A percentile compares a stretch with the other conserved stretches of the same genome.
Evolutionary conservation across 2,113 vertebrate species (phyloP).

Genomic region (Lycaon pictus): DNA sequence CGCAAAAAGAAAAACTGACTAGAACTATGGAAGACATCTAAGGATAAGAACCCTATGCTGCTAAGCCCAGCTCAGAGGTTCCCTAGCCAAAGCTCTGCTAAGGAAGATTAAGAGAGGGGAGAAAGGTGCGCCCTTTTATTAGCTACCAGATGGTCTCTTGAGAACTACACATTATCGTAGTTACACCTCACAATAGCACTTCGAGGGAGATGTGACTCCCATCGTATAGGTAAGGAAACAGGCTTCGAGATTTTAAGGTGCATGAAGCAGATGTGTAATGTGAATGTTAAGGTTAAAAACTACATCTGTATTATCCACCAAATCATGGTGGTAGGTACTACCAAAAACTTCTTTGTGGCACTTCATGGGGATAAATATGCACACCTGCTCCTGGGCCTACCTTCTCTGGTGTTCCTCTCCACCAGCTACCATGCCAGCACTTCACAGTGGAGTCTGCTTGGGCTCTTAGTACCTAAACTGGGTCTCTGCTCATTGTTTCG

Average conservation of each 20-base stretch:
- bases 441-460: rapidly evolving
- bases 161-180: not conserved
- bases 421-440: rapidly evolving
- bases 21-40: not conserved
- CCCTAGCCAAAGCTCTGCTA: not conserved
- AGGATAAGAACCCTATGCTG: not conserved
- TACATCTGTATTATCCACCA: not conserved
- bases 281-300: not conserved
- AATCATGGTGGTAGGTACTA: not conserved
- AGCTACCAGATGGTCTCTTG: not conserved
- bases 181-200: not conserved
- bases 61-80: not conserved
- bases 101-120: not conserved
- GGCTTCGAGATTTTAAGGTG: not conserved
- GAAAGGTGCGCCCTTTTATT: not conserved
- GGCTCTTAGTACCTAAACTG: not conserved
- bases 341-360: too few species aligned
- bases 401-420: not conserved
- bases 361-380: rapidly evolving
- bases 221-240: not conserved
- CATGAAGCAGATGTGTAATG: not conserved
- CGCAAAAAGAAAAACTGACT: not conserved
- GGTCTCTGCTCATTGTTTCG: not conserved
- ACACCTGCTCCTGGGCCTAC: rapidly evolving
- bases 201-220: not conserved